A percentile compares a stretch with the other conserved stretches of the same genome.
Evolutionary conservation across 2,797 vertebrate genomes (phyloP).

Genomic region (Urocyon cinereoargenteus): DNA sequence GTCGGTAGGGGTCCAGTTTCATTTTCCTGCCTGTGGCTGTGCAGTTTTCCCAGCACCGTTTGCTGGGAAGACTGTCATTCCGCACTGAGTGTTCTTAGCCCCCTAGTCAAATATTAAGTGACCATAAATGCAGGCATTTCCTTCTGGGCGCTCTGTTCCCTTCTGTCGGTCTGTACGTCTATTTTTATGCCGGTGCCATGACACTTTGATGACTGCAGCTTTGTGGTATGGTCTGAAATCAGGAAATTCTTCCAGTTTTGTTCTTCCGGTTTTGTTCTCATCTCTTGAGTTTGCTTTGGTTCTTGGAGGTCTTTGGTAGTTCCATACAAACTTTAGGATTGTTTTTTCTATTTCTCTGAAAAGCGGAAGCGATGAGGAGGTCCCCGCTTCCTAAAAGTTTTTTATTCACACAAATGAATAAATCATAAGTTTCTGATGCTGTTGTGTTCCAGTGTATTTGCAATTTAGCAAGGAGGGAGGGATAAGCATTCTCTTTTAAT

Average conservation of each 20-base stretch:
- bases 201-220: background rate
- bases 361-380: background rate
- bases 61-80: background rate
- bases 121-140: background rate
- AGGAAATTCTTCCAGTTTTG: background rate
- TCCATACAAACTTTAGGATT: background rate
- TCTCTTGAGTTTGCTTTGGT: background rate
- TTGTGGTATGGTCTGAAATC: background rate
- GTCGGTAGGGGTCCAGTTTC: background rate
- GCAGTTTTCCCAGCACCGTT: background rate
- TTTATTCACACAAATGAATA: too few relatives aligned
- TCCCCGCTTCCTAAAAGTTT: too few relatives aligned
- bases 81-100: background rate
- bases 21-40: background rate
- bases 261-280: background rate
- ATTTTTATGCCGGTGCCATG: background rate
- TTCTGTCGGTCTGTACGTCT: background rate
- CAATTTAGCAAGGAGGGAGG: background rate
- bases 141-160: background rate
- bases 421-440: background rate
- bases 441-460: background rate
- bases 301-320: background rate
- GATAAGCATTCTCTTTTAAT: background rate
- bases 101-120: background rate
- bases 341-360: background rate